Conservation (phyloP, 2,113 vertebrate genomes). For the Polypterus senegalus region DNA sequence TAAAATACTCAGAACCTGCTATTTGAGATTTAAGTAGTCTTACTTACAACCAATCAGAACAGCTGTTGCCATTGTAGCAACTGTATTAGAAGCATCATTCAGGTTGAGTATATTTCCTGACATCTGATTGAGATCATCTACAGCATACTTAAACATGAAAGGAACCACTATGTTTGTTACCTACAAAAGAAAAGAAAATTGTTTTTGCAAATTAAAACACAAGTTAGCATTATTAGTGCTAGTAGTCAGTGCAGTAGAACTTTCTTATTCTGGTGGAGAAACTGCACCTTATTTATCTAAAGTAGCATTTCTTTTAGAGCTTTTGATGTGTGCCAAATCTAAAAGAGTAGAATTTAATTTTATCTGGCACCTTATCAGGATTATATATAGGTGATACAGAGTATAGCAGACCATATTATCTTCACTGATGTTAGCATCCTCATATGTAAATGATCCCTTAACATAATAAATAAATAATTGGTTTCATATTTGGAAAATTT, state of each 20-base stretch:
- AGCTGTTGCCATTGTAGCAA: conserved; percentile 86
- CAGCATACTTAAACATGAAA: conserved; percentile 98
- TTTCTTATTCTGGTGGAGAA: no score
- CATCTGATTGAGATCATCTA: conserved; percentile 91
- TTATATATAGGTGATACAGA: no score
- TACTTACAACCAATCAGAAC: conserved; percentile 95
- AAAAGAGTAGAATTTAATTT: no score
- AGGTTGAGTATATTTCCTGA: conserved; percentile 90
- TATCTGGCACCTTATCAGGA: no score
- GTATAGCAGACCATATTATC: no score
- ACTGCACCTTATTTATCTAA: no score
- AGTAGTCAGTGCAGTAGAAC: not conserved
- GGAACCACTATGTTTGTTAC: conserved; percentile 87
- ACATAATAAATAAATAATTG: no score
- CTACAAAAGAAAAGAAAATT: conserved; percentile 41
- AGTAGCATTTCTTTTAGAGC: no score
- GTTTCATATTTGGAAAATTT: no score
- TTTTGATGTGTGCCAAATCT: no score
- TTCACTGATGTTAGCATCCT: no score
- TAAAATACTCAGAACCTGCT: not conserved
- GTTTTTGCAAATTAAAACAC: conserved; percentile 10
- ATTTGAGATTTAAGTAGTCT: not conserved
- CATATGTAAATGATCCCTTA: no score
- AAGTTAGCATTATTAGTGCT: not conserved
- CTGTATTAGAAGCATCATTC: conserved; percentile 75